Percentiles rank a stretch among this genome's conserved stretches.
Evolutionary conservation across 1,140 invertebrate genomes (phyloP).

Genomic region (Andricus grossulariae): DNA sequence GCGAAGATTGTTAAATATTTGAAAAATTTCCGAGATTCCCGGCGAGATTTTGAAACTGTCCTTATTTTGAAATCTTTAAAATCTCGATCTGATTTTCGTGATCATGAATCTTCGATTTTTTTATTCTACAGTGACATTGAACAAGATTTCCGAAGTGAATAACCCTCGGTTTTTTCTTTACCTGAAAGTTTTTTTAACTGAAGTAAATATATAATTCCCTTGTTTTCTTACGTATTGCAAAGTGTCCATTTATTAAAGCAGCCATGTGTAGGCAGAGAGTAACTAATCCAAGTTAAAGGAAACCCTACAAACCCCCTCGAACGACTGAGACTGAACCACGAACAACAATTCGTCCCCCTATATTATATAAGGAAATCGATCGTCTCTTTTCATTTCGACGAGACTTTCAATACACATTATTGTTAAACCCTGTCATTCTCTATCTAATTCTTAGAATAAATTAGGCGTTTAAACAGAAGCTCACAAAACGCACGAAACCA

Average conservation of each 20-base stretch:
- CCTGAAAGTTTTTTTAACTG: too few species aligned
- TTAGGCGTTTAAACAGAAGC: not conserved
- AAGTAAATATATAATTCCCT: too few species aligned
- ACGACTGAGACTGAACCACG: slow-evolving; percentile 58
- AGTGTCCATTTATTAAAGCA: slow-evolving; percentile 43
- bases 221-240: too few species aligned
- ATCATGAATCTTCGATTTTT: too few species aligned
- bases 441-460: not conserved
- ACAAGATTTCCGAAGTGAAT: too few species aligned
- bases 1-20: too few species aligned
- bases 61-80: too few species aligned
- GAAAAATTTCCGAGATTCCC: too few species aligned
- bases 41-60: too few species aligned
- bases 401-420: not conserved
- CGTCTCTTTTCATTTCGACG: slow-evolving; percentile 41
- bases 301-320: slow-evolving; percentile 60
- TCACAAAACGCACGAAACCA: not conserved
- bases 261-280: slow-evolving; percentile 55
- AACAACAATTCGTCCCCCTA: slow-evolving; percentile 43
- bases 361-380: slow-evolving; percentile 50
- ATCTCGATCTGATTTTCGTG: too few species aligned
- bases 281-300: slow-evolving; percentile 64
- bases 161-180: too few species aligned
- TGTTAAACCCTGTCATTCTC: not conserved
- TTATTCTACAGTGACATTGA: too few species aligned